A percentile compares a stretch with the other conserved stretches of the same genome.
Evolutionary conservation across 1,140 invertebrate genomes (phyloP).

Genomic region (Acromyrmex charruanus): DNA sequence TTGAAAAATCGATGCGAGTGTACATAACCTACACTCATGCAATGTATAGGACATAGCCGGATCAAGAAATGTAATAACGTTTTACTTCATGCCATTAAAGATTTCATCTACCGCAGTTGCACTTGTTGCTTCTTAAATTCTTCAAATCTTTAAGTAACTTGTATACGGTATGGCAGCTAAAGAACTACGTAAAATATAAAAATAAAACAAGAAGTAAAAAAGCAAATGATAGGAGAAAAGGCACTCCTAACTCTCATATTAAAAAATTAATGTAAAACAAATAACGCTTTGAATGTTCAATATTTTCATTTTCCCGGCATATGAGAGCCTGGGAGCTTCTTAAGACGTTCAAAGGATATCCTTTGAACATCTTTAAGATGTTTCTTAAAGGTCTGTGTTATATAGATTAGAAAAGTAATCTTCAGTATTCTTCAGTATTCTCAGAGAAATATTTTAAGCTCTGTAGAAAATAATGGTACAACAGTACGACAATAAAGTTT

Average conservation of each 20-base stretch:
- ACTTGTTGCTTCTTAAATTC: constrained; percentile 26
- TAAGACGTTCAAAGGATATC: too few species aligned
- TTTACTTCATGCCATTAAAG: not conserved
- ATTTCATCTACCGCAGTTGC: not conserved
- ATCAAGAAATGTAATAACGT: too few species aligned
- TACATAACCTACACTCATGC: too few species aligned
- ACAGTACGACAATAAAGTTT: not conserved
- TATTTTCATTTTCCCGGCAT: not conserved
- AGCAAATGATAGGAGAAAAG: not conserved
- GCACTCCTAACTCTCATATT: not conserved
- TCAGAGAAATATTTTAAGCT: too few species aligned
- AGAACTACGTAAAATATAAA: not conserved
- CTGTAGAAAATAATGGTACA: too few species aligned
- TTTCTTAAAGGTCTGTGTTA: too few species aligned
- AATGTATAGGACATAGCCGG: too few species aligned
- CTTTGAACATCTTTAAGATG: too few species aligned
- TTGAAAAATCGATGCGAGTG: too few species aligned
- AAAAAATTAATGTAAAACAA: constrained; percentile 16
- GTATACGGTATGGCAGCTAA: not conserved
- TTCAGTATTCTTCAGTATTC: too few species aligned
- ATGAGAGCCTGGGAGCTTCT: too few species aligned
- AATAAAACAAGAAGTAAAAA: not conserved
- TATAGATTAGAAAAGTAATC: too few species aligned
- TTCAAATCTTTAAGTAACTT: not conserved
- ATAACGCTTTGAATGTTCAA: not conserved